Evolutionary conservation across 2,113 vertebrate species (phyloP).

Genomic region (Ibidorhyncha struthersii): DNA sequence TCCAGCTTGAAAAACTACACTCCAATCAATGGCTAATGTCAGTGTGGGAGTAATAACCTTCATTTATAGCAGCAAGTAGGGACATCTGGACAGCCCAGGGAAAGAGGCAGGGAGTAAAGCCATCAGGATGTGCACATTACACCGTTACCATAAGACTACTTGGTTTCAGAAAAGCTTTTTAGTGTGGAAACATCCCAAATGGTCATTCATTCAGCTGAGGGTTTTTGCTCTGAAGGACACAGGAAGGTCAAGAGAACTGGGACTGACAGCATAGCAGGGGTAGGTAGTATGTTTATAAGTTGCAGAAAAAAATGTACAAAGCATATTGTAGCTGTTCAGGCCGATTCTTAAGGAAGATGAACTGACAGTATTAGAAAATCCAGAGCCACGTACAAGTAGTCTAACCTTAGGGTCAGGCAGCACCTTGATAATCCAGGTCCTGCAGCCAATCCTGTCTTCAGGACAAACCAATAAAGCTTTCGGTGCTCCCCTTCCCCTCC

Average conservation of each 20-base stretch:
- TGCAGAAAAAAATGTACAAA: neutral
- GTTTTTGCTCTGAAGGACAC: neutral
- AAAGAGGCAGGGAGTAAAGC: constrained; percentile 36
- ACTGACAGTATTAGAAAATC: neutral
- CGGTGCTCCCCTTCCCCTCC: neutral
- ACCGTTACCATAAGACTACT: neutral
- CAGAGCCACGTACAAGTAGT: neutral
- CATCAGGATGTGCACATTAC: constrained; percentile 46
- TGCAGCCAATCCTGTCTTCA: neutral
- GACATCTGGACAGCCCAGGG: constrained; percentile 67
- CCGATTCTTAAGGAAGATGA: neutral
- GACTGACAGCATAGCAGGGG: neutral
- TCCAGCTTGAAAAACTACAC: constrained; percentile 62
- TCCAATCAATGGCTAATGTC: constrained; percentile 71
- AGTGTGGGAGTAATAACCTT: constrained; percentile 68
- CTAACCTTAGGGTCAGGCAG: neutral
- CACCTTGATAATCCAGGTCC: neutral
- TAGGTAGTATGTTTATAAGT: neutral
- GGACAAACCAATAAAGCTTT: neutral
- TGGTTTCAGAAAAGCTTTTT: constrained; percentile 6
- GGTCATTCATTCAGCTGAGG: neutral
- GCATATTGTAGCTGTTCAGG: neutral
- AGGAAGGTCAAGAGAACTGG: neutral
- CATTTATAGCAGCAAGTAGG: constrained; percentile 57
- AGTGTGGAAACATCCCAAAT: neutral